phyloP scores from a whole-genome alignment of 2,797 vertebrate species.

The Darevskia nairensis region DNA sequence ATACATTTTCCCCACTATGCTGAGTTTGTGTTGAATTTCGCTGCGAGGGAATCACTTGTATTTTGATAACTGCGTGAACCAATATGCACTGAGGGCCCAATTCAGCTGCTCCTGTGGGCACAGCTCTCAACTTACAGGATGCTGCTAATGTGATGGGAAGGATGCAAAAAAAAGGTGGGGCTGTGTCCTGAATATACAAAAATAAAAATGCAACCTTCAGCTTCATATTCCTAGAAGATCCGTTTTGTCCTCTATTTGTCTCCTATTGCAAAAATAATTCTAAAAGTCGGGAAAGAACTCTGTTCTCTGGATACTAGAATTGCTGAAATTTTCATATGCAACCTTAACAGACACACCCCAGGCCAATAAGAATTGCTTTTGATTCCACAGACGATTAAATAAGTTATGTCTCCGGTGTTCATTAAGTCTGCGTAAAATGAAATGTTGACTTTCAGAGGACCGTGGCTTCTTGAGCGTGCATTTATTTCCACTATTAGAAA shows the following conservation, averaged over 20 bases:
- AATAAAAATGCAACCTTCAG: fast-evolving
- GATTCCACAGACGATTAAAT: conserved; percentile 11
- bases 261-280: not conserved
- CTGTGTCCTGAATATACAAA: fast-evolving
- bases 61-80: not conserved
- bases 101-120: not conserved
- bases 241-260: not conserved
- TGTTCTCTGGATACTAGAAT: not conserved
- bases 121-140: not conserved
- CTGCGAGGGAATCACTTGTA: not conserved
- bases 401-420: conserved; percentile 8
- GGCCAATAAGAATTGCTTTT: not conserved
- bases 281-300: not conserved
- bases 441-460: conserved; percentile 9
- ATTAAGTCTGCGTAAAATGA: not conserved
- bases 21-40: not conserved
- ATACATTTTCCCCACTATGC: not conserved
- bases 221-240: conserved; percentile 37
- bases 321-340: not conserved
- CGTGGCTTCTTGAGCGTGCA: fast-evolving
- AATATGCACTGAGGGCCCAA: not conserved
- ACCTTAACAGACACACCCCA: not conserved
- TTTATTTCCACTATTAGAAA: not conserved
- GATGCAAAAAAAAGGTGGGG: too few relatives aligned
- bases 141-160: not conserved